These are phyloP conservation scores for Garrulus glandarius DNA, from an alignment of 2,797 vertebrate species.

Conservation along the genomic window DNA sequence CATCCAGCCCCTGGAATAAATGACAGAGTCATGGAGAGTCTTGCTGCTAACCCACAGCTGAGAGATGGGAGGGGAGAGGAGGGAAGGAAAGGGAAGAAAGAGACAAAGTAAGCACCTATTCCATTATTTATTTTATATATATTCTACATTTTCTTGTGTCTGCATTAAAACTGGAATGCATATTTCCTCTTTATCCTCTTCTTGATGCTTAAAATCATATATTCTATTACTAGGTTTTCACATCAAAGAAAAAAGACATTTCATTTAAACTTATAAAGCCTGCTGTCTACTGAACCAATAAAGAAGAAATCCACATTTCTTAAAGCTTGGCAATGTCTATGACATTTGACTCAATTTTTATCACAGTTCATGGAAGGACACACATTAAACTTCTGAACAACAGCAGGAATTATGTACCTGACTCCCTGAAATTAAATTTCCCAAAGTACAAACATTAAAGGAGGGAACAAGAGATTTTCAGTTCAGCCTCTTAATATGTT, in stretches of 20 bases:
- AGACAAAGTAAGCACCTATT: not conserved
- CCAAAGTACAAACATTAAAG: not conserved
- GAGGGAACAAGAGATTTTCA: slow-evolving; percentile 6
- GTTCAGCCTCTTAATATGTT: slow-evolving; percentile 1
- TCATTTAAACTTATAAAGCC: not conserved
- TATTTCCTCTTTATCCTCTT: not conserved
- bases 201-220: not conserved
- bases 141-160: not conserved
- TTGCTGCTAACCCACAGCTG: not conserved
- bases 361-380: slow-evolving; percentile 26
- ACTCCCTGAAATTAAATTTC: slow-evolving; percentile 40
- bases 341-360: slow-evolving; percentile 44
- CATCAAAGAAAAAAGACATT: not conserved
- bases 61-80: not conserved
- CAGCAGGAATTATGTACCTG: slow-evolving; percentile 19
- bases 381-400: slow-evolving; percentile 31
- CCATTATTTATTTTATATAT: not conserved
- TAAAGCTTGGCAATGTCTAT: not conserved
- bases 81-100: not conserved
- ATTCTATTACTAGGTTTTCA: not conserved
- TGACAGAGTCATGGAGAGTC: not conserved
- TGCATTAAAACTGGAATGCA: not conserved
- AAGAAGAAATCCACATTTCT: slow-evolving; percentile 25
- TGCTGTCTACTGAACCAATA: not conserved
- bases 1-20: not conserved